phyloP scores from a whole-genome alignment of 2,888 invertebrate genomes.

The Latheticus oryzae region DNA sequence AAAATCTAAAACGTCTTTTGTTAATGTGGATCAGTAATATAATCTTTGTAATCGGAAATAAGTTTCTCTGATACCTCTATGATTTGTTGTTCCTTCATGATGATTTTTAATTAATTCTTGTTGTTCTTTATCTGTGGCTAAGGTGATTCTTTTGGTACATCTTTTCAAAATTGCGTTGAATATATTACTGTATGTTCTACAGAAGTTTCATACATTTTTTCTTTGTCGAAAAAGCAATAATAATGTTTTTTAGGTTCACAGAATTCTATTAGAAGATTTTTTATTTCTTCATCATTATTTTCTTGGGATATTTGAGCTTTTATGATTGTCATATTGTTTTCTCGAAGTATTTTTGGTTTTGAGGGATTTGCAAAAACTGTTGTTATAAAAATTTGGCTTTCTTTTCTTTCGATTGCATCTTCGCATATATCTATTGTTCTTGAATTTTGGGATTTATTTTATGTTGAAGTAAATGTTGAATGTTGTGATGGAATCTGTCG shows the following conservation, averaged over 20 bases:
- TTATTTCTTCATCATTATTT: slow-evolving; percentile 1
- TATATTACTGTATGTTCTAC: neutral
- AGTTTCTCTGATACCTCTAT: slow-evolving; percentile 34
- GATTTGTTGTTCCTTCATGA: slow-evolving; percentile 39
- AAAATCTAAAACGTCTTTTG: slow-evolving; percentile 19
- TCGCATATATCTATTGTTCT: slow-evolving; percentile 1
- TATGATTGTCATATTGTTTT: neutral
- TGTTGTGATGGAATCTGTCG: too few species aligned
- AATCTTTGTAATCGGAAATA: slow-evolving; percentile 4
- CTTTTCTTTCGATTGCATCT: slow-evolving; percentile 2
- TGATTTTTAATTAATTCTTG: slow-evolving; percentile 12
- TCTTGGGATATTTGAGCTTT: slow-evolving; percentile 3
- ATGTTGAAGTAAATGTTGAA: too few species aligned
- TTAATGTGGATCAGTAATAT: slow-evolving; percentile 27
- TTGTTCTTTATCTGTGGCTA: slow-evolving; percentile 11
- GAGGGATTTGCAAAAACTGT: neutral
- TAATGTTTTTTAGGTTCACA: slow-evolving; percentile 11
- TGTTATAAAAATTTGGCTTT: slow-evolving; percentile 1
- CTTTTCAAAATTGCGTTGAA: slow-evolving; percentile 1
- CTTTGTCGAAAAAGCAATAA: slow-evolving; percentile 3
- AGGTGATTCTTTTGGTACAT: slow-evolving; percentile 9
- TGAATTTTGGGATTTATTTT: neutral
- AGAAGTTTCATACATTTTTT: slow-evolving; percentile 10
- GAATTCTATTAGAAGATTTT: slow-evolving; percentile 3
- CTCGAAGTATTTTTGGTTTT: neutral